phyloP scores from a whole-genome alignment of 2,797 vertebrate genomes.

The Sebastes itinus region DNA sequence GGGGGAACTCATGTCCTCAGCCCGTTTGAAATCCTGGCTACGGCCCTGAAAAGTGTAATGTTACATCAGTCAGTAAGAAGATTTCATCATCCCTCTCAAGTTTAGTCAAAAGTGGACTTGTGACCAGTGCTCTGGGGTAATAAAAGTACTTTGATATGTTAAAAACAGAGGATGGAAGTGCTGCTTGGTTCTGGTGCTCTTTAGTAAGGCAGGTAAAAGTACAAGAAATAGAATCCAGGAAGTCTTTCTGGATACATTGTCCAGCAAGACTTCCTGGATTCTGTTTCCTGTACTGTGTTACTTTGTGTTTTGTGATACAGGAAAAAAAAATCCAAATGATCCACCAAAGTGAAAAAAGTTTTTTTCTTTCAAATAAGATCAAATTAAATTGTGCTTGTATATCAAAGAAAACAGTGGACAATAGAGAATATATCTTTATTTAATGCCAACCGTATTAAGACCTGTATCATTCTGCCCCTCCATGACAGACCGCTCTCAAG shows the following conservation, averaged over 20 bases:
- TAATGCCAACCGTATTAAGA: neutral
- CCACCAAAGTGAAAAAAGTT: neutral
- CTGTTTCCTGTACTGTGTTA: neutral
- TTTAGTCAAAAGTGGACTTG: neutral
- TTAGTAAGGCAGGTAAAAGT: no score
- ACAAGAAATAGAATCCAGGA: no score
- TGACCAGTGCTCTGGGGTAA: neutral
- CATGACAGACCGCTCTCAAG: slow-evolving; percentile 52
- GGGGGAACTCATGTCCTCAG: neutral
- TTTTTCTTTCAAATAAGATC: neutral
- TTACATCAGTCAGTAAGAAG: neutral
- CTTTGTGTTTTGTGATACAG: neutral
- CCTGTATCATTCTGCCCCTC: neutral
- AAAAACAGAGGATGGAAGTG: no score
- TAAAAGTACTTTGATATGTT: neutral
- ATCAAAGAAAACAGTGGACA: neutral
- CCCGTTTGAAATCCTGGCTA: neutral
- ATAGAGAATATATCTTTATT: neutral
- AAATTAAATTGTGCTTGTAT: neutral
- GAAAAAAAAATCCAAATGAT: neutral
- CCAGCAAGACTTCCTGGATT: no score
- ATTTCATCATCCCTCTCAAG: neutral
- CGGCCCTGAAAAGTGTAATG: neutral
- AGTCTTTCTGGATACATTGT: no score
- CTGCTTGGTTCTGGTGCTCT: no score